phyloP scores from a whole-genome alignment of 2,797 vertebrate species.

The Schizopygopsis pylzovi region DNA sequence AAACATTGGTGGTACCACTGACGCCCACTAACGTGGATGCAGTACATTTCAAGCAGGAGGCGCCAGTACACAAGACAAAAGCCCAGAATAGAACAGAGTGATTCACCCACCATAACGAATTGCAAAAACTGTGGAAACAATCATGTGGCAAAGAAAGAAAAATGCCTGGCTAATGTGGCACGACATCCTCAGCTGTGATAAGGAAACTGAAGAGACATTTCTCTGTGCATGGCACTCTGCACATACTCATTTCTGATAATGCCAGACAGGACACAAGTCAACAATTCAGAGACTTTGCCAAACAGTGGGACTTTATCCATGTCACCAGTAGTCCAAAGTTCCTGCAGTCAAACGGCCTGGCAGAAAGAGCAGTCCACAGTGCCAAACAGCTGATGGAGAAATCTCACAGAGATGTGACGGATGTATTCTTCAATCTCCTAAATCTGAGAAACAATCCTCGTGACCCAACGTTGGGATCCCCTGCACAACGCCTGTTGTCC shows the following conservation, averaged over 20 bases:
- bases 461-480: constrained; percentile 33
- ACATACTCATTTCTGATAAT: constrained; percentile 18
- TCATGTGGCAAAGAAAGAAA: constrained; percentile 33
- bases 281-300: constrained; percentile 44
- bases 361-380: constrained; percentile 36
- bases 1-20: not conserved
- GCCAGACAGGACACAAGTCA: constrained; percentile 38
- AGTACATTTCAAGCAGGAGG: not conserved
- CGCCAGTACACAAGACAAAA: not conserved
- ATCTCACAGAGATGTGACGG: constrained; percentile 17
- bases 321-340: constrained; percentile 33
- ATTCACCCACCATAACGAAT: constrained; percentile 13
- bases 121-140: constrained; percentile 52
- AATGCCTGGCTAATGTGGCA: constrained; percentile 34
- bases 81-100: not conserved
- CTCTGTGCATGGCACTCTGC: not conserved
- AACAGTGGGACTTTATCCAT: constrained; percentile 10
- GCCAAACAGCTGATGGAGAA: constrained; percentile 42
- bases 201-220: constrained; percentile 36
- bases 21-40: not conserved
- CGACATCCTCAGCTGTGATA: not conserved
- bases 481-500: constrained; percentile 42
- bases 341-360: constrained; percentile 32
- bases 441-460: not conserved
- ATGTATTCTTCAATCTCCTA: constrained; percentile 19